Conservation (phyloP, 2,888 invertebrate species). For the Sycophila texana region DNA sequence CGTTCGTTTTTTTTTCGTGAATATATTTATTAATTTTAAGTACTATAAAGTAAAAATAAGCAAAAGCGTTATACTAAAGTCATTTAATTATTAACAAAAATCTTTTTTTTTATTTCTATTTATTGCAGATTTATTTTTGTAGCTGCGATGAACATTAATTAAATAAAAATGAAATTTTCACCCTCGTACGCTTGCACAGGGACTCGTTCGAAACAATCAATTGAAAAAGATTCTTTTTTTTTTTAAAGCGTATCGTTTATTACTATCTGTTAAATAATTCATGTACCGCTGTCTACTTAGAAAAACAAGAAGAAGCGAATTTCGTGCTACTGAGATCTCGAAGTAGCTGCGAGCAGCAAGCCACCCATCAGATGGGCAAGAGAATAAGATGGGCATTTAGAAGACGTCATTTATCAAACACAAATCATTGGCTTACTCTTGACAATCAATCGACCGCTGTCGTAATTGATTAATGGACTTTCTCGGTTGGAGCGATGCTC, state of each 20-base stretch:
- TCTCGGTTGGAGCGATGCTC: not conserved
- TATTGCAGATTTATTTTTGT: too few species aligned
- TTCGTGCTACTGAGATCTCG: constrained; percentile 32
- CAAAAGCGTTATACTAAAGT: too few species aligned
- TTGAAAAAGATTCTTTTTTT: not conserved
- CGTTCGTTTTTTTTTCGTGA: too few species aligned
- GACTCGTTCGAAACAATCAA: too few species aligned
- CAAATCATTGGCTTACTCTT: constrained; percentile 54
- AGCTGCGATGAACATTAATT: too few species aligned
- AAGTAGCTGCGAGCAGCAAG: constrained; percentile 15
- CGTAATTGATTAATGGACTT: constrained; percentile 55
- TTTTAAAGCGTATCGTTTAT: constrained; percentile 17
- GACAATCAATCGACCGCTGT: constrained; percentile 54
- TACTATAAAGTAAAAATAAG: too few species aligned
- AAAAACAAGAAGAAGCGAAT: constrained; percentile 21
- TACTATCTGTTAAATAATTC: constrained; percentile 30
- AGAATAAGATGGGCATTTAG: not conserved
- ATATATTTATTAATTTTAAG: too few species aligned
- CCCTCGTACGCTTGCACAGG: too few species aligned
- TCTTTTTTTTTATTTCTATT: too few species aligned
- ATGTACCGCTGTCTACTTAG: not conserved
- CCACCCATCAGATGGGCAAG: not conserved
- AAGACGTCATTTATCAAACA: constrained; percentile 55
- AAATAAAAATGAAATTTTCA: too few species aligned
- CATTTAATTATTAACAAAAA: too few species aligned